A percentile compares a stretch with the other conserved stretches of the same genome.
phyloP scores from a whole-genome alignment of 2,888 invertebrate genomes.

The Drosophila longiperda region DNA sequence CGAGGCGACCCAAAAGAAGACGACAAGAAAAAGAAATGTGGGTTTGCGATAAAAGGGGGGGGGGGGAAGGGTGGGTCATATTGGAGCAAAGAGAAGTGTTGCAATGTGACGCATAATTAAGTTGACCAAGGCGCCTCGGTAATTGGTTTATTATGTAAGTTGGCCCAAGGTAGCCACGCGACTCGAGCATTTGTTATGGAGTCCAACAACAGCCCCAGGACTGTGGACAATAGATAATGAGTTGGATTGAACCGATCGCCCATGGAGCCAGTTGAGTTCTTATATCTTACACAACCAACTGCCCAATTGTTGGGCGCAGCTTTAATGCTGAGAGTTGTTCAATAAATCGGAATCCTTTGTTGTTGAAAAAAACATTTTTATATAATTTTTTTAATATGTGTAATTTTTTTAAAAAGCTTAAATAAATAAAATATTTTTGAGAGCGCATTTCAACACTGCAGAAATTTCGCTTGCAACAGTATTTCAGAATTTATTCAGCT shows the following conservation, averaged over 20 bases:
- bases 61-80: neutral
- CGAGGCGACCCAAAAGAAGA: constrained; percentile 13
- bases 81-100: constrained; percentile 24
- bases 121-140: constrained; percentile 52
- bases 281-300: neutral
- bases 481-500: neutral
- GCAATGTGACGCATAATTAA: constrained; percentile 70
- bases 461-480: neutral
- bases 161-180: constrained; percentile 43
- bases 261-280: neutral
- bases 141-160: constrained; percentile 75
- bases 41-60: neutral
- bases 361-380: neutral
- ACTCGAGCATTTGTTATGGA: constrained; percentile 37
- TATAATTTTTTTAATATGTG: neutral
- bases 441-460: neutral
- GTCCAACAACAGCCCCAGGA: constrained; percentile 9
- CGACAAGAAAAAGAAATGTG: neutral
- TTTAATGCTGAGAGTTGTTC: neutral
- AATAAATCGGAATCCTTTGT: neutral
- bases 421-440: neutral
- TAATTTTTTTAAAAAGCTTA: neutral
- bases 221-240: constrained; percentile 31
- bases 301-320: neutral
- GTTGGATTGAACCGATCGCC: constrained; percentile 16